A percentile compares a stretch with the other conserved stretches of the same genome.
Conservation (phyloP, 2,888 invertebrate species). For the Eilema caniola region DNA sequence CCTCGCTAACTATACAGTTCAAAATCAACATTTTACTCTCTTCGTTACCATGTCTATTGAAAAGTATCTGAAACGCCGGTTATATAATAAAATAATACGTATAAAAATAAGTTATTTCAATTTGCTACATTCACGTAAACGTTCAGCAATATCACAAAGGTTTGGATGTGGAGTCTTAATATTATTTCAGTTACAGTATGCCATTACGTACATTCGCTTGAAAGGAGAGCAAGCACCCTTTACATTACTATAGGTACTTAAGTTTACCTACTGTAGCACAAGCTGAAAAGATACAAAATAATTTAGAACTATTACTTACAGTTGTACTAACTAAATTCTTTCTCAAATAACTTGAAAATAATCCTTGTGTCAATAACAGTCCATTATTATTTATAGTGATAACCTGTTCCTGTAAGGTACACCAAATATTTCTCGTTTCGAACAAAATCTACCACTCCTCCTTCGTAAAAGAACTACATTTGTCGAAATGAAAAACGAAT, state of each 20-base stretch:
- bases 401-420: background rate
- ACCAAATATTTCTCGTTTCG: background rate
- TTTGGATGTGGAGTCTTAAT: background rate
- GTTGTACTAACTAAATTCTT: background rate
- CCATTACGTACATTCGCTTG: background rate
- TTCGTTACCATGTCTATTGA: no score
- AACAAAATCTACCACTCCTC: background rate
- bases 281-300: background rate
- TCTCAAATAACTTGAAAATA: background rate
- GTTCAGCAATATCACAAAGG: background rate
- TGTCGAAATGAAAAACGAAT: slow-evolving; percentile 27
- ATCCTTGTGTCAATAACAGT: background rate
- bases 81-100: background rate
- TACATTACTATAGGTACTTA: background rate
- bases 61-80: no score
- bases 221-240: background rate
- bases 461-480: background rate
- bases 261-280: no score
- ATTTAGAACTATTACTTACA: background rate
- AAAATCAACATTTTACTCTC: no score
- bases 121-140: background rate
- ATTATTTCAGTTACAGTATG: no score
- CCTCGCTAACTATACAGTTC: no score
- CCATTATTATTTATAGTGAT: background rate
- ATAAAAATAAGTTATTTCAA: background rate